Percentiles rank a stretch among this genome's conserved stretches.
Evolutionary conservation across 2,888 invertebrate genomes (phyloP).

Genomic region (Orthosia gracilis): DNA sequence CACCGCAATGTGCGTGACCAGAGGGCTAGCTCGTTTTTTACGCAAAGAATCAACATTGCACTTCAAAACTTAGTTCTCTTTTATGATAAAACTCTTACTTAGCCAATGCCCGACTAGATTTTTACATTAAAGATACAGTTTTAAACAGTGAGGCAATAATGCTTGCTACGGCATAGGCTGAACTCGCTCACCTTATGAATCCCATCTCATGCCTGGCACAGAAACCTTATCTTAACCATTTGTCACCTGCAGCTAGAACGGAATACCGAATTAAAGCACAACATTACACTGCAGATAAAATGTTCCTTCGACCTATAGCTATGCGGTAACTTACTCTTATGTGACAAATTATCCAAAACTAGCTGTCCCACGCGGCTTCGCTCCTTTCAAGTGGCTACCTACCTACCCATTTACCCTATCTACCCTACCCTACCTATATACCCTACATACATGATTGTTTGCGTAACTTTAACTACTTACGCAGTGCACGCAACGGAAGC

Average conservation of each 20-base stretch:
- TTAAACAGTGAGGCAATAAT: slow-evolving; percentile 18
- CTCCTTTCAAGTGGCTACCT: too few relatives aligned
- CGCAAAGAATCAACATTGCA: too few relatives aligned
- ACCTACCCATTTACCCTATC: too few relatives aligned
- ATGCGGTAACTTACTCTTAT: not conserved
- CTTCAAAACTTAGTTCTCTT: too few relatives aligned
- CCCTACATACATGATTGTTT: too few relatives aligned
- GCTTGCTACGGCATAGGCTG: slow-evolving; percentile 3
- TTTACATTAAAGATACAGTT: slow-evolving; percentile 24
- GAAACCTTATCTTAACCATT: slow-evolving; percentile 49
- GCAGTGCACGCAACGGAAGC: too few relatives aligned
- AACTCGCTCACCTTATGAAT: slow-evolving; percentile 32
- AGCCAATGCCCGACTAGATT: not conserved
- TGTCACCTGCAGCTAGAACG: slow-evolving; percentile 39
- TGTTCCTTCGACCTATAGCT: not conserved
- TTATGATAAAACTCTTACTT: too few relatives aligned
- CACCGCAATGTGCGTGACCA: too few relatives aligned
- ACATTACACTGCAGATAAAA: slow-evolving; percentile 16
- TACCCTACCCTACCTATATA: too few relatives aligned
- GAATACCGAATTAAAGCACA: slow-evolving; percentile 28
- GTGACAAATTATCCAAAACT: slow-evolving; percentile 1
- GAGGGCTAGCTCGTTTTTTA: too few relatives aligned
- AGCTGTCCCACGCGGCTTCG: too few relatives aligned
- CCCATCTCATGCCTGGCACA: slow-evolving; percentile 34
- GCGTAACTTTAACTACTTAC: too few relatives aligned